Percentiles rank a stretch among this genome's conserved stretches.
Conservation (phyloP, 53 echinoderm and acorn worm species). For the Crossaster papposus region DNA sequence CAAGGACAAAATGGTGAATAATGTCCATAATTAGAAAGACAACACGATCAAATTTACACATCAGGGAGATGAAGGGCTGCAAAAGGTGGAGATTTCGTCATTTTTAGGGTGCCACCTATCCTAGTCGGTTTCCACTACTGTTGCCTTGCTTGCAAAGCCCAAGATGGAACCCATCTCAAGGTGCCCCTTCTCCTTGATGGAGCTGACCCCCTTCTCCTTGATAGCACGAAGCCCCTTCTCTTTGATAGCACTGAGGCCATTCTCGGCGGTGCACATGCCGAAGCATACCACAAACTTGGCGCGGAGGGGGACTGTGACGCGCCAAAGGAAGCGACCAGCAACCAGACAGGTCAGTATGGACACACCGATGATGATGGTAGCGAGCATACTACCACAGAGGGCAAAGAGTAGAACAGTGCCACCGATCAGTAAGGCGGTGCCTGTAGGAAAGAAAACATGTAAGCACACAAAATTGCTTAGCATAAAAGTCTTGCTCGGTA, state of each 20-base stretch:
- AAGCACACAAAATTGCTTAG: not conserved
- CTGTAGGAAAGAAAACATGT: not conserved
- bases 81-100: conserved; percentile 32
- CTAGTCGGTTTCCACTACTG: not conserved
- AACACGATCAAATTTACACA: conserved; percentile 15
- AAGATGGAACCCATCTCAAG: not conserved
- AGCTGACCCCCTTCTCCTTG: not conserved
- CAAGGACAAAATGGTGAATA: conserved; percentile 37
- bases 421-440: conserved; percentile 21
- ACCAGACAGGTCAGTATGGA: conserved; percentile 18
- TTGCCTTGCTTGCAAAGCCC: not conserved
- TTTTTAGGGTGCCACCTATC: conserved; percentile 40
- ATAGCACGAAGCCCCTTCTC: not conserved
- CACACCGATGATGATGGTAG: conserved; percentile 7
- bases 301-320: conserved; percentile 33
- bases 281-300: conserved; percentile 18
- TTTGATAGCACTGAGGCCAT: no score
- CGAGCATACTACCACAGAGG: conserved; percentile 17
- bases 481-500: no score
- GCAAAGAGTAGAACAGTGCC: conserved; percentile 12
- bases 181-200: not conserved
- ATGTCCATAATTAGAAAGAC: conserved; percentile 33
- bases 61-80: not conserved
- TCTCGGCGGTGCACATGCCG: not conserved
- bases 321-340: conserved; percentile 37